Evolutionary conservation across 2,113 vertebrate genomes (phyloP).

Genomic region (Lampris megalopsis): DNA sequence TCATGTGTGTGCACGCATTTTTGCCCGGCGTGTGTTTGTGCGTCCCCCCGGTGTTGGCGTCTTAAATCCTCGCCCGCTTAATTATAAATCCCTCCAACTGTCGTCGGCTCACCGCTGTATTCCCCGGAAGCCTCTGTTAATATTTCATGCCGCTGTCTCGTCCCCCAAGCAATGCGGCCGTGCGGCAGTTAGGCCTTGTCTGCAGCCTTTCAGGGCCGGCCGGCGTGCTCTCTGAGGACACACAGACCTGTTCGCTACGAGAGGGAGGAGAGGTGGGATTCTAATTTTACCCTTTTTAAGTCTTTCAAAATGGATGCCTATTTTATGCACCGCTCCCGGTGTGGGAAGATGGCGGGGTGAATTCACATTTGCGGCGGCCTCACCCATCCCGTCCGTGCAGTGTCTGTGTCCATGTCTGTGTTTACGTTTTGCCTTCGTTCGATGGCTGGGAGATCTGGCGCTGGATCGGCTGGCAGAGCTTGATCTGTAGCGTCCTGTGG

Average conservation of each 20-base stretch:
- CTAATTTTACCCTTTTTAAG: background rate
- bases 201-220: slow-evolving; percentile 37
- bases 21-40: slow-evolving; percentile 21
- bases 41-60: slow-evolving; percentile 36
- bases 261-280: background rate
- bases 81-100: slow-evolving; percentile 82
- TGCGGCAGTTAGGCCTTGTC: slow-evolving; percentile 61
- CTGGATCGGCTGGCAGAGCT: too few relatives aligned
- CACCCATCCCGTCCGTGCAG: too few relatives aligned
- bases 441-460: too few relatives aligned
- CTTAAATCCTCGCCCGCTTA: slow-evolving; percentile 75
- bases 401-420: too few relatives aligned
- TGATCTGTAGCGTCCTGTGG: too few relatives aligned
- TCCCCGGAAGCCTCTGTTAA: slow-evolving; percentile 67
- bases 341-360: too few relatives aligned
- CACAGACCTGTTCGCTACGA: slow-evolving; percentile 36
- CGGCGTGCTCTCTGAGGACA: slow-evolving; percentile 30
- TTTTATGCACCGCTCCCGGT: too few relatives aligned
- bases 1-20: background rate
- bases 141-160: slow-evolving; percentile 67
- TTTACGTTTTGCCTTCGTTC: too few relatives aligned
- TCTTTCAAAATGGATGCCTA: too few relatives aligned
- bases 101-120: slow-evolving; percentile 48
- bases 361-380: too few relatives aligned
- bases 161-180: slow-evolving; percentile 57